These are phyloP conservation scores for Diabrotica virgifera DNA, from an alignment of 1,140 invertebrate genomes.

Conservation along the genomic window DNA sequence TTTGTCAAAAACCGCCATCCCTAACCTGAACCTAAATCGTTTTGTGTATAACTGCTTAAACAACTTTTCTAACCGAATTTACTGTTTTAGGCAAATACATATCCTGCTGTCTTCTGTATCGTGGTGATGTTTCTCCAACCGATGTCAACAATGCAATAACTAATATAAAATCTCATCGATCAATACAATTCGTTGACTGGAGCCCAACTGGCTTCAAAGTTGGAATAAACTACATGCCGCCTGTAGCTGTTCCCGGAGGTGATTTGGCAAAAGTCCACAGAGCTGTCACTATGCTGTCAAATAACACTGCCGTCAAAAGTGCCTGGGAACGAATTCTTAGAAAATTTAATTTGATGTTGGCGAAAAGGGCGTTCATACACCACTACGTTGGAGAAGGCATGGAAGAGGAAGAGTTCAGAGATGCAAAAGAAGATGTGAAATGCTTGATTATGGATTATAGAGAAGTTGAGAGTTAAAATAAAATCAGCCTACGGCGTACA, in stretches of 20 bases:
- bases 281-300: slow-evolving; percentile 73
- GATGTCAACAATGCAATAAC: slow-evolving; percentile 70
- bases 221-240: slow-evolving; percentile 66
- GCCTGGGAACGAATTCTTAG: slow-evolving; percentile 66
- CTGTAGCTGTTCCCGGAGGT: slow-evolving; percentile 63
- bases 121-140: slow-evolving; percentile 65
- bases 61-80: neutral
- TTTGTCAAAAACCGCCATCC: neutral
- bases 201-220: slow-evolving; percentile 71
- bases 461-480: slow-evolving; percentile 50
- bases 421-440: slow-evolving; percentile 69
- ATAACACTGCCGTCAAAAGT: slow-evolving; percentile 72
- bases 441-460: slow-evolving; percentile 67
- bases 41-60: no score
- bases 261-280: slow-evolving; percentile 60
- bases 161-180: slow-evolving; percentile 63
- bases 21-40: no score
- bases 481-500: no score
- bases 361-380: slow-evolving; percentile 73
- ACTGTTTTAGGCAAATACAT: slow-evolving; percentile 47
- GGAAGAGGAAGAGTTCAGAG: slow-evolving; percentile 70
- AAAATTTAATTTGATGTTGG: slow-evolving; percentile 73
- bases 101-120: slow-evolving; percentile 63
- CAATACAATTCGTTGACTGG: slow-evolving; percentile 69
- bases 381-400: slow-evolving; percentile 78